Evolutionary conservation across 1,140 invertebrate genomes (phyloP).

Genomic region (Sycophila sp.): DNA sequence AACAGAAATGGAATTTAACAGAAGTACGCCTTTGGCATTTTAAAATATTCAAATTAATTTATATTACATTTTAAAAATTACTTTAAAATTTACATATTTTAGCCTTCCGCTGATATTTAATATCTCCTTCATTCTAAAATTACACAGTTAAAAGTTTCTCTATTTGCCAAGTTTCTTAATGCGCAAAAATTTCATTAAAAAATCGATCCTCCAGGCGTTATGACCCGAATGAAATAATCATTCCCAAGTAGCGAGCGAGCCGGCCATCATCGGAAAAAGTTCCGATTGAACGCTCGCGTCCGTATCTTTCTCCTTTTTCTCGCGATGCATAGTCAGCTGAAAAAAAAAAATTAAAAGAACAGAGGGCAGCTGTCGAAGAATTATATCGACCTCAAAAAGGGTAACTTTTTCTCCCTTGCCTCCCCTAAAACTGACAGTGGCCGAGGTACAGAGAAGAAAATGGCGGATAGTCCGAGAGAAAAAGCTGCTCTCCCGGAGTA

Average conservation of each 20-base stretch:
- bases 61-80: too few relatives aligned
- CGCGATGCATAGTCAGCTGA: not conserved
- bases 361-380: not conserved
- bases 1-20: too few relatives aligned
- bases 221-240: slow-evolving; percentile 2
- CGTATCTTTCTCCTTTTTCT: not conserved
- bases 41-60: too few relatives aligned
- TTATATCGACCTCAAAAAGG: not conserved
- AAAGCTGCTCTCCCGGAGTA: not conserved
- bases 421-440: not conserved
- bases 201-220: not conserved
- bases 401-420: not conserved
- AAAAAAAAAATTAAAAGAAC: slow-evolving; percentile 9
- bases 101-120: too few relatives aligned
- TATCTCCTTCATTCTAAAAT: too few relatives aligned
- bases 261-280: slow-evolving; percentile 6
- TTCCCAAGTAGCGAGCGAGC: not conserved
- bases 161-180: too few relatives aligned
- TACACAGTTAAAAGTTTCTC: too few relatives aligned
- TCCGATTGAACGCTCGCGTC: not conserved
- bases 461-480: not conserved
- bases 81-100: too few relatives aligned
- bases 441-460: not conserved
- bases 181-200: too few relatives aligned
- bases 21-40: too few relatives aligned